Evolutionary conservation across 1,140 invertebrate genomes (phyloP), one percentile per base, ranked within the genome.

Genomic region (Papilio glaucus): DNA sequence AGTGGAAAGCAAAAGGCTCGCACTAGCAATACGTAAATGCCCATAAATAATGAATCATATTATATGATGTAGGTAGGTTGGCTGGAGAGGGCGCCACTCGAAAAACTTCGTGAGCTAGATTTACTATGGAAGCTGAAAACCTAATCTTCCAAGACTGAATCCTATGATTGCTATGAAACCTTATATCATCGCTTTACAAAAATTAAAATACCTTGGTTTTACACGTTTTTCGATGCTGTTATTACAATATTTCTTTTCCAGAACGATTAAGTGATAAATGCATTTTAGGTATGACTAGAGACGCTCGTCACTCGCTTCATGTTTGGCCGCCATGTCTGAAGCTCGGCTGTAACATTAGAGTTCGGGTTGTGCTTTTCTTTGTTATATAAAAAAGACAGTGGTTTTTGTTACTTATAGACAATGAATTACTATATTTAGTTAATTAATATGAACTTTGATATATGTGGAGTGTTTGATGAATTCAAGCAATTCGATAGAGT

Each of bases 251-350:
- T 89, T 89, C 74, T 87, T 86, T 91, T 88, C 74, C 84, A 89
- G 83, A 83, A 74, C 75, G 73, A 85, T 81, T 83, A 81, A 84
- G 87, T 90, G 85, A 69, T 71, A 84, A 84, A 85, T 84, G 76
- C 87, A 84, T 83, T 81, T 88, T 85, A 79, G 79, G 78, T 85
- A 86, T 89, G 81, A 82, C 72, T 81, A 87, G 76, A 86, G 87
- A 90, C 89, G 88, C 89, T 89, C 85, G 79, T 86, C 84, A 85
- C 80, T 89, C 83, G 84, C 81, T 81, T 83, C 82, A 85, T 84
- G 86, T 83, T 89, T 89, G 86, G 88, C 91, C 88, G 91, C 91
- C 91, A 93, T 93, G 86, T 90, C 91, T 91, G 87, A 90, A 87
- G 86, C 87, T 90, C 85, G 88, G 78, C 83, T 85, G 88, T 84